Percentiles rank a stretch among this genome's conserved stretches.
Conservation (phyloP, 2,888 invertebrate species). For the Sclerodermus sp. region DNA sequence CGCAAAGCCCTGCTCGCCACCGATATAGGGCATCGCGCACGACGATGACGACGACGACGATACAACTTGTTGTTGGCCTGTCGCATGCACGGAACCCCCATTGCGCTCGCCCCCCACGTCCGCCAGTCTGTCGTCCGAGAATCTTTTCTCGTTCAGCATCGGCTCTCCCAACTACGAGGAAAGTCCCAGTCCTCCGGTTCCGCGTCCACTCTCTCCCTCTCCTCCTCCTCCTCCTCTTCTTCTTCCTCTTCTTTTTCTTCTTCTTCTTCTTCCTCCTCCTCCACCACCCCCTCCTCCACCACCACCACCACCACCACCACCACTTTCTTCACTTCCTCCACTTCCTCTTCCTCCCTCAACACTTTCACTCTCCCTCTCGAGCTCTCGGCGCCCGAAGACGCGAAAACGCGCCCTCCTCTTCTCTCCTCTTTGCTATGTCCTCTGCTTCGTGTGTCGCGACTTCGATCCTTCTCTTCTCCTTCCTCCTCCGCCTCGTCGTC, state of each 20-base stretch:
- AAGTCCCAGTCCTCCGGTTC: slow-evolving; percentile 1
- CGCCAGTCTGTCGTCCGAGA: slow-evolving; percentile 46
- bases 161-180: slow-evolving; percentile 29
- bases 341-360: background rate
- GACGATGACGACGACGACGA: slow-evolving; percentile 28
- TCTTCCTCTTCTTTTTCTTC: slow-evolving; percentile 7
- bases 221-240: background rate
- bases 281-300: background rate
- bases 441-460: background rate
- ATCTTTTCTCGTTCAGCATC: slow-evolving; percentile 54
- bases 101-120: slow-evolving; percentile 48
- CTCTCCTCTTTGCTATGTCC: background rate
- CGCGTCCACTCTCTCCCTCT: slow-evolving; percentile 2
- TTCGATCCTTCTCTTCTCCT: slow-evolving; percentile 14
- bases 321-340: background rate
- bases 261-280: background rate
- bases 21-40: slow-evolving; percentile 33
- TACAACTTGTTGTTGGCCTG: background rate
- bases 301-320: slow-evolving; percentile 7
- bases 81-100: slow-evolving; percentile 32
- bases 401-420: background rate
- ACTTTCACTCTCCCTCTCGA: background rate
- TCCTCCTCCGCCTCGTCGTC: slow-evolving; percentile 1
- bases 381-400: background rate
- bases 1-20: slow-evolving; percentile 39